Evolutionary conservation across 2,888 invertebrate genomes (phyloP), one percentile per base, ranked within the genome.

Genomic region (Pilophorus perplexus): DNA sequence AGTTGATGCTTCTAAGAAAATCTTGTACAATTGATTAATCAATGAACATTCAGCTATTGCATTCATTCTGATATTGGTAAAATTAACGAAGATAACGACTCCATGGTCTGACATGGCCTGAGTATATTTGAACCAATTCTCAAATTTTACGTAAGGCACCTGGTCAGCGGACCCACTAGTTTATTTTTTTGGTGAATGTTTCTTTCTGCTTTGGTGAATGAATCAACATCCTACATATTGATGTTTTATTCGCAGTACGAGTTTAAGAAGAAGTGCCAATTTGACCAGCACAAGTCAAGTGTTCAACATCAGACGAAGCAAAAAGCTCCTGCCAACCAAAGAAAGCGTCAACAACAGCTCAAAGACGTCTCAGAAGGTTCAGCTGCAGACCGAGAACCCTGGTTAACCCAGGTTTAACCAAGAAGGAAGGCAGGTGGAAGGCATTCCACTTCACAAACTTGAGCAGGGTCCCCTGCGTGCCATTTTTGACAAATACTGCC

Each of bases 281-380:
- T 38, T 38, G 38, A 38, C 38, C 38, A 38, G 38, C 38, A 38
- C 38, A 38, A 38, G 38, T 3, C 42, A 42, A n/a, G 42, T 42
- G 42, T 42, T 42, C 42, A 42, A 42, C 42, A 42, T 8, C 42
- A 42, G 42, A 16, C 16, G 16, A 42, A 42, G 42, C 2, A 42
- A 8, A 14, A 42, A 14, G 42, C 14, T 42, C 42, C 42, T 2
- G 8, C 2, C 42, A 14, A 16, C 8, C 18, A 16, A 3, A n/a
- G 42, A 8, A 16, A 42, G 42, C n/a, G 16, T 2, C 42, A 42
- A 20, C 42, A 38, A 38, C 38, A 38, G 38, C 38, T 38, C 38
- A 38, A 6, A 38, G 38, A 38, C 38, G 38, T 38, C 33, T 33
- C n/a, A 14, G 40, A 12, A 40, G 4, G n/a, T 40, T 40, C 40